These are phyloP conservation scores for Cavia aperea DNA, from an alignment of 2,113 vertebrate species.

Conservation along the genomic window DNA sequence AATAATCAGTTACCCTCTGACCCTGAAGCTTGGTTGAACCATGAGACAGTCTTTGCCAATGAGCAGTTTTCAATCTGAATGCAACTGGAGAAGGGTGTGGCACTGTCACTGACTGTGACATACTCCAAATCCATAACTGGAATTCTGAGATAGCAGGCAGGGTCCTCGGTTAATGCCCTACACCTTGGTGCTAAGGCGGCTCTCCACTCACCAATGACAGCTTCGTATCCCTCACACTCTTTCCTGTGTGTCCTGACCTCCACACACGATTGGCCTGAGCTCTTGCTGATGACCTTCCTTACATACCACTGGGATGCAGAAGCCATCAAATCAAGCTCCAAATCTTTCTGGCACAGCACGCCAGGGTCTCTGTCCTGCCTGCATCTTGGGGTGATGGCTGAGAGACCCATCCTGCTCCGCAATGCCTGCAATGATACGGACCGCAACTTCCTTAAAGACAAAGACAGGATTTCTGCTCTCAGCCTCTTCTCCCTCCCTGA, in stretches of 20 bases:
- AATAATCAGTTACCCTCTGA: background rate
- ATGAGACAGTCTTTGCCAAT: background rate
- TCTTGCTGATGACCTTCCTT: background rate
- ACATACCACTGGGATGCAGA: background rate
- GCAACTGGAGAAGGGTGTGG: background rate
- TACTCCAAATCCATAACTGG: background rate
- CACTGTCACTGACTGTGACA: background rate
- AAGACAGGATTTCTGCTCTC: background rate
- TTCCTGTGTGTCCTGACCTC: background rate
- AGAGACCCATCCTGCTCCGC: background rate
- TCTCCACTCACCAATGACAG: background rate
- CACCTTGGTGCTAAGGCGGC: background rate
- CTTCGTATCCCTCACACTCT: background rate
- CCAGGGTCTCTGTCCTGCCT: fast-evolving
- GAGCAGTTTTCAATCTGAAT: background rate
- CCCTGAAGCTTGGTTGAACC: background rate
- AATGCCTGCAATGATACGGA: fast-evolving
- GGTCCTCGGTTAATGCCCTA: background rate
- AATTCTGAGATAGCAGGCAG: background rate
- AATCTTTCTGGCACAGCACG: background rate
- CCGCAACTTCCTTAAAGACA: background rate
- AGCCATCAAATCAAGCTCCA: fast-evolving
- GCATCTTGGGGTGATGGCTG: background rate
- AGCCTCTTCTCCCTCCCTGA: too few species aligned
- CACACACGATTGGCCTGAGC: background rate